These are phyloP conservation scores for Vulpes vulpes DNA, from an alignment of 2,113 vertebrate species.

Conservation along the genomic window DNA sequence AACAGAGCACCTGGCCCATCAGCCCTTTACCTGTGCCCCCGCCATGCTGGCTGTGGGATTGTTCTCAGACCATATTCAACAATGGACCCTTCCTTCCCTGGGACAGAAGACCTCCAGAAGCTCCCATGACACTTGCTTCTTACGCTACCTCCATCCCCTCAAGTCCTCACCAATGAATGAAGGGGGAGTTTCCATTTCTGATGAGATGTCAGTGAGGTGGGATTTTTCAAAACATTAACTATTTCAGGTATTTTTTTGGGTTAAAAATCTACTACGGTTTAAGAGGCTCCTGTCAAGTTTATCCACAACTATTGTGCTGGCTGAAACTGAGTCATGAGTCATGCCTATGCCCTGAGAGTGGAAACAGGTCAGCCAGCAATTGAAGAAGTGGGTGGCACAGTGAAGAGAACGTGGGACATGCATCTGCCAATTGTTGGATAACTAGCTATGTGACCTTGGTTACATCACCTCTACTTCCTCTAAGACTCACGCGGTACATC, in stretches of 20 bases:
- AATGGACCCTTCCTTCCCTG: not conserved
- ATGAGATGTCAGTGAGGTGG: not conserved
- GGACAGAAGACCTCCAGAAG: not conserved
- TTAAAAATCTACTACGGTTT: not conserved
- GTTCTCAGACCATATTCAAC: not conserved
- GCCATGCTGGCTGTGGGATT: not conserved
- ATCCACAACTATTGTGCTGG: not conserved
- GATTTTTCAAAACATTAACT: slow-evolving; percentile 4
- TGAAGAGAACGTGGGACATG: not conserved
- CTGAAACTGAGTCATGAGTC: not conserved
- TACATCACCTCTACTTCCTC: not conserved
- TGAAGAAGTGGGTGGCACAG: not conserved
- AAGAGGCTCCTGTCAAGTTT: not conserved
- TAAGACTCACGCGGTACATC: fast-evolving
- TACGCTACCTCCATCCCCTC: too few species aligned
- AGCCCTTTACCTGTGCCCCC: not conserved
- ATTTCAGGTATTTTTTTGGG: not conserved
- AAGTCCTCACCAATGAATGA: not conserved
- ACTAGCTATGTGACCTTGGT: not conserved
- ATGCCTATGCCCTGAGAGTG: not conserved
- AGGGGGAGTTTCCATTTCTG: not conserved
- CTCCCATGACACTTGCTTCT: not conserved
- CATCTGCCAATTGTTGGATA: not conserved
- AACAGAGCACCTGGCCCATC: not conserved
- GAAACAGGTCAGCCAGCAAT: not conserved